phyloP scores from a whole-genome alignment of 2,113 vertebrate species.

The Coryphaenoides rupestris region DNA sequence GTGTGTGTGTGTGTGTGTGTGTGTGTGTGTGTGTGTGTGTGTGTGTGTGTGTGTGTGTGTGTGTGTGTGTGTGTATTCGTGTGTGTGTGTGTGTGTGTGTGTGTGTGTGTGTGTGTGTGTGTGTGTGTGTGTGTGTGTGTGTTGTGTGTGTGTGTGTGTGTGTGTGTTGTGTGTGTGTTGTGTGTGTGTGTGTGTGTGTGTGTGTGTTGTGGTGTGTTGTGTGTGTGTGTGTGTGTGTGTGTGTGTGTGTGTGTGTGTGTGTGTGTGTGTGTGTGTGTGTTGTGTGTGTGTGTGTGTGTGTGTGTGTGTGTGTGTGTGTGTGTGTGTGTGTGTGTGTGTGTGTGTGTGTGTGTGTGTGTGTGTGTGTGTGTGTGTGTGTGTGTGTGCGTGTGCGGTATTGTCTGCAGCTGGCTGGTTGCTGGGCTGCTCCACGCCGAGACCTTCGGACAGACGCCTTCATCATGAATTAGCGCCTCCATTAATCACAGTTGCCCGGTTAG shows the following conservation, averaged over 20 bases:
- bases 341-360: constrained; percentile 7
- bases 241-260: constrained; percentile 20
- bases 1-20: too few relatives aligned
- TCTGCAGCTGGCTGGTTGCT: constrained; percentile 61
- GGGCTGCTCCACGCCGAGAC: constrained; percentile 58
- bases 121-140: too few relatives aligned
- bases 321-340: constrained; percentile 11
- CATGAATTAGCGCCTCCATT: constrained; percentile 77
- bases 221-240: neutral
- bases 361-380: constrained; percentile 5
- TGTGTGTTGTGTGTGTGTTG: too few relatives aligned
- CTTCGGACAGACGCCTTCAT: constrained; percentile 70
- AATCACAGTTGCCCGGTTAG: constrained; percentile 75
- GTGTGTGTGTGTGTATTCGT: too few relatives aligned
- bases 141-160: too few relatives aligned
- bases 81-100: too few relatives aligned
- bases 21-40: too few relatives aligned
- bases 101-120: too few relatives aligned
- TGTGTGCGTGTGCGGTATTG: constrained; percentile 19
- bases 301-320: too few relatives aligned
- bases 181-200: too few relatives aligned
- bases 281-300: constrained; percentile 9
- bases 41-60: too few relatives aligned
- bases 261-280: neutral
- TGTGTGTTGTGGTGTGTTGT: too few relatives aligned